Evolutionary conservation across 2,888 invertebrate genomes (phyloP).

Genomic region (Spicauda simplicius): DNA sequence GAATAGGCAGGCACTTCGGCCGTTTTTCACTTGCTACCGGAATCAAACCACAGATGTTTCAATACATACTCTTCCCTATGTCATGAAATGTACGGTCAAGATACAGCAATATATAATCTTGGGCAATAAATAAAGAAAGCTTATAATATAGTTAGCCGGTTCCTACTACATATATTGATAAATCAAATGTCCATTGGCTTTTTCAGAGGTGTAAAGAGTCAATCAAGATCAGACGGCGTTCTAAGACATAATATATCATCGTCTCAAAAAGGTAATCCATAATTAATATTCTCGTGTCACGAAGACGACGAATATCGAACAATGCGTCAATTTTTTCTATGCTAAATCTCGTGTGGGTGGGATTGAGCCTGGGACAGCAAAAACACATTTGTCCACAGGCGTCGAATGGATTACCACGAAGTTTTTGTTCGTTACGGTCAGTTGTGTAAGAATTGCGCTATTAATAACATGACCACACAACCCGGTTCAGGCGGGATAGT

Average conservation of each 20-base stretch:
- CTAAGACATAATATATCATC: conserved; percentile 1
- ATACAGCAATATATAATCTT: too few species aligned
- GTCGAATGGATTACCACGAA: conserved; percentile 4
- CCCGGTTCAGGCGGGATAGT: conserved; percentile 7
- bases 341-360: conserved; percentile 11
- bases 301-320: conserved; percentile 23
- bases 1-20: too few species aligned
- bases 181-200: too few species aligned
- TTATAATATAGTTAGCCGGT: too few species aligned
- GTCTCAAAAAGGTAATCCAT: conserved; percentile 7
- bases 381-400: conserved; percentile 34
- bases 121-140: too few species aligned
- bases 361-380: conserved; percentile 22
- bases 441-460: conserved; percentile 38
- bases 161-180: too few species aligned
- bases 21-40: too few species aligned
- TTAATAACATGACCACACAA: background rate
- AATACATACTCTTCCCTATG: too few species aligned
- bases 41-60: too few species aligned
- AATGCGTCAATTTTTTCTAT: conserved; percentile 22
- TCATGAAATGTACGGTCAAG: too few species aligned
- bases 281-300: conserved; percentile 19
- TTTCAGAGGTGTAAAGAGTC: background rate
- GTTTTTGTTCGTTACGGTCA: conserved; percentile 44
- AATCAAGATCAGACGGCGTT: background rate